Percentiles rank a stretch among this genome's conserved stretches.
Evolutionary conservation across 1,140 invertebrate species (phyloP).

Genomic region (Drosophila kikkawai): DNA sequence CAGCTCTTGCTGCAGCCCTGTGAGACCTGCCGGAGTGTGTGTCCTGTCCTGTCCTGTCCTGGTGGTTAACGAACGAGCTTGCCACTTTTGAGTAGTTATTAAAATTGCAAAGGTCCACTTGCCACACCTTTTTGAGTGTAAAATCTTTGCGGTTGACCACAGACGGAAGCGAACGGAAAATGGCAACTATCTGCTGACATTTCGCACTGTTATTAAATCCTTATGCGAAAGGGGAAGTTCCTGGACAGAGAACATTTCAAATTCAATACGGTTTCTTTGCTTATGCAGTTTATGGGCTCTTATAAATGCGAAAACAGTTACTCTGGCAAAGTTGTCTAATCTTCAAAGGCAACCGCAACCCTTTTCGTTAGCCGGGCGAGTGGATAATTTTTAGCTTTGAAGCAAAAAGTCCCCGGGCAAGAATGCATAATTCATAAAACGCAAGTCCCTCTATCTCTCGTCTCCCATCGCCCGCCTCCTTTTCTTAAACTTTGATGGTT

Average conservation of each 20-base stretch:
- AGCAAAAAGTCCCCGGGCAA: conserved; percentile 61
- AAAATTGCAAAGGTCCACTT: conserved; percentile 66
- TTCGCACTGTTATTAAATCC: conserved; percentile 27
- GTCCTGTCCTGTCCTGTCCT: conserved; percentile 3
- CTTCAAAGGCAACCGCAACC: conserved; percentile 66
- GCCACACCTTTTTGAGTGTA: conserved; percentile 57
- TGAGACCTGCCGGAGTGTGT: conserved; percentile 3
- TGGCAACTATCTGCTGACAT: conserved; percentile 10
- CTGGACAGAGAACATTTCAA: conserved; percentile 14
- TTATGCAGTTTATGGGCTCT: conserved; percentile 61
- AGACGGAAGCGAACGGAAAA: conserved; percentile 9
- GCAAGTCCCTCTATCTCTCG: conserved; percentile 7
- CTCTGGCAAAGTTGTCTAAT: conserved; percentile 49
- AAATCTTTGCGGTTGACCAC: conserved; percentile 56
- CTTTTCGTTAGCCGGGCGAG: conserved; percentile 43
- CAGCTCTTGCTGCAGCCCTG: conserved; percentile 3
- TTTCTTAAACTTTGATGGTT: conserved; percentile 68
- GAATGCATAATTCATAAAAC: conserved; percentile 77
- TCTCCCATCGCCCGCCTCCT: conserved; percentile 5
- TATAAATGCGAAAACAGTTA: conserved; percentile 43
- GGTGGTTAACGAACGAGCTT: conserved; percentile 47
- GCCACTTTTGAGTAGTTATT: conserved; percentile 60
- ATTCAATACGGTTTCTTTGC: conserved; percentile 34
- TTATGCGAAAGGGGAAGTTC: neutral
- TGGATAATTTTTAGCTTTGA: conserved; percentile 74